Base-by-base conservation (phyloP, 2,797 vertebrate species). In the Gobio occitaniae region DNA sequence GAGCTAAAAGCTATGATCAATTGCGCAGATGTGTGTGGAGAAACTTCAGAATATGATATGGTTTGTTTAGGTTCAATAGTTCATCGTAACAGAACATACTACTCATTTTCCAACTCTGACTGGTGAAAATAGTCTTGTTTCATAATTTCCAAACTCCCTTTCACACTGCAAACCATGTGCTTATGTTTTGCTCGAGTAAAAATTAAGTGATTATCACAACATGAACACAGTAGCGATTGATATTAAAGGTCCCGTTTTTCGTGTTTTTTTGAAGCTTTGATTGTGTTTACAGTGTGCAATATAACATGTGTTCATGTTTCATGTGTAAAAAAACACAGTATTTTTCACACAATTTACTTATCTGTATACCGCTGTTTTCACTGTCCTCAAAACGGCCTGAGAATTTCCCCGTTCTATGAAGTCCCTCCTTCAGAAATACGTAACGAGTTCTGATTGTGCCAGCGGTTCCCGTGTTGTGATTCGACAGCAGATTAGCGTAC, bases 51-150 rank as follows among this genome's bases (percentile, higher is more conserved):
- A 82, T 83, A 74, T 82, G 47, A 75, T 80, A 83, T 71, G 82
- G 78, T 78, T 66, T 80, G 74, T 85, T 88, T 89, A 38, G 85
- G 36, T 86, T 75, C 65, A 70, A 83, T 66, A 66, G 79, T 85
- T 84, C 80, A 81, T 52, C 32, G 38, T 65, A 68, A 56, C 52
- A 74, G 65, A 70, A 66, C 59, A 80, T 54, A 65, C 32, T 56
- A 77, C 48, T 72, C 6, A 44, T 54, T 80, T 65, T 70, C 29
- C 25, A 2, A 68, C 17, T 71, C 32, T 17, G 41, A n/a, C 70
- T 75, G 54, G 61, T 61, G 65, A 44, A 84, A 70, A 56, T 61
- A 56, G 29, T 59, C 36, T 56, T 21, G 17, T 59, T 78, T 59
- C 19, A 61, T 50, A 25, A 65, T 63, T 82, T 19, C 10, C n/a